Base-by-base conservation (phyloP, 2,113 vertebrate species). In the Pelusios castaneus region DNA sequence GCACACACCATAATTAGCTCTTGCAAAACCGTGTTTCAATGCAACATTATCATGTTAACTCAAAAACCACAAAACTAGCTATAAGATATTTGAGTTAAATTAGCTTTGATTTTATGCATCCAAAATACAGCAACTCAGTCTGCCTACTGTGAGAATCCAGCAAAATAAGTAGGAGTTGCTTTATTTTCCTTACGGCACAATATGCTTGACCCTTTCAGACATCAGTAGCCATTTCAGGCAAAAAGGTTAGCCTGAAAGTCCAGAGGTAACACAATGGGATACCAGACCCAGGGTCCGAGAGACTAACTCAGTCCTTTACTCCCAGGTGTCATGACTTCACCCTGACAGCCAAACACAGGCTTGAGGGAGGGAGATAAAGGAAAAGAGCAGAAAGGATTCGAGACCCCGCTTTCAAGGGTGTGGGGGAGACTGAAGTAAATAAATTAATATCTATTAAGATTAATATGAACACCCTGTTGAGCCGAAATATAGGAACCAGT, bases 51-150 rank as follows among this genome's bases (percentile, higher is more conserved):
- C 89, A 31, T 82, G 86, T 21, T 78, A 56, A 56, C 29, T 90
- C 47, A 63, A 87, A 24, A 25, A 88, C 17, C 63, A 43, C 19
- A 86, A n/a, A 13, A 63, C 11, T 90, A 60, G 25, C 21, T 84
- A 58, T 43, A 60, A 89, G 88, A 93, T 22, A 38, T 1, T 24
- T 2, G 54, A 51, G 60, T 34, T 34, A 5, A n/a, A 55, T 79
- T 81, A 77, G 17, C 41, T 55, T 75, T 38, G 47, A 78, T 76
- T 21, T 92, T 91, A 70, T 45, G 31, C 52, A 94, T 10, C 60
- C 25, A 60, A 87, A 90, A 91, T 51, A 70, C 13, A 90, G 41
- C 79, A 93, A 47, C 43, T 91, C 89, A 10, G 31, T 83, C 91
- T 90, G 84, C 56, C 56, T 90, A 45, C 4, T 5, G 19, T 3